Conservation (phyloP, 2,888 invertebrate species). For the Ecliptopera silaceata region DNA sequence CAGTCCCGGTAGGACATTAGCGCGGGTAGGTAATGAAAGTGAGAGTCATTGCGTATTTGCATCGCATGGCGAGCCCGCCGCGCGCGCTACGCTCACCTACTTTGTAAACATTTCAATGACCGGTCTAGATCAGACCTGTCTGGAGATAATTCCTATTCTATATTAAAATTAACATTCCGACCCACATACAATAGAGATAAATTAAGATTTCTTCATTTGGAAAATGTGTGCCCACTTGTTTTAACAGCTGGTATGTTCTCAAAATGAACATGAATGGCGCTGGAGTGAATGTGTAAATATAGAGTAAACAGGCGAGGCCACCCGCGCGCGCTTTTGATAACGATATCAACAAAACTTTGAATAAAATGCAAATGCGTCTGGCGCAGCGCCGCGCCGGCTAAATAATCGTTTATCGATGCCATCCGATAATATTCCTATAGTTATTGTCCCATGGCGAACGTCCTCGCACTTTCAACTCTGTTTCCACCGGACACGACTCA, state of each 20-base stretch:
- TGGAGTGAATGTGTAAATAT: conserved; percentile 42
- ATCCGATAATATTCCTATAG: conserved; percentile 17
- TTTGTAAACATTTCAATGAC: conserved; percentile 18
- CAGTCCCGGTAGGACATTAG: background rate
- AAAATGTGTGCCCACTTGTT: conserved; percentile 25
- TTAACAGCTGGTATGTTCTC: conserved; percentile 36
- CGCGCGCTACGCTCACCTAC: background rate
- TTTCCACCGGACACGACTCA: background rate
- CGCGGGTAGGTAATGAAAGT: background rate
- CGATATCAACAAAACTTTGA: conserved; percentile 19
- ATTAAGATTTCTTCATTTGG: conserved; percentile 27
- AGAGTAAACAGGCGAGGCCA: conserved; percentile 31
- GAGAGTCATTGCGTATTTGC: conserved; percentile 1
- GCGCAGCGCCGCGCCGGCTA: conserved; percentile 15
- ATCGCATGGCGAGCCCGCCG: background rate
- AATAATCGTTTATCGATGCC: conserved; percentile 27
- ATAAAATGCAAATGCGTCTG: conserved; percentile 35
- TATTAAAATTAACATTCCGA: conserved; percentile 16
- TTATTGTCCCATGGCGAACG: conserved; percentile 5
- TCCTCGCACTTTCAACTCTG: background rate
- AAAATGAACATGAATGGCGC: conserved; percentile 39
- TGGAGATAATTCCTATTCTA: conserved; percentile 13
- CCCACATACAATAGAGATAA: conserved; percentile 11
- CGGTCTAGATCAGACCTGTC: background rate
- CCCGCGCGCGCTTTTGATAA: conserved; percentile 1